These are phyloP conservation scores for Muraenolepis orangiensis DNA, from an alignment of 2,797 vertebrate genomes.

Conservation along the genomic window DNA sequence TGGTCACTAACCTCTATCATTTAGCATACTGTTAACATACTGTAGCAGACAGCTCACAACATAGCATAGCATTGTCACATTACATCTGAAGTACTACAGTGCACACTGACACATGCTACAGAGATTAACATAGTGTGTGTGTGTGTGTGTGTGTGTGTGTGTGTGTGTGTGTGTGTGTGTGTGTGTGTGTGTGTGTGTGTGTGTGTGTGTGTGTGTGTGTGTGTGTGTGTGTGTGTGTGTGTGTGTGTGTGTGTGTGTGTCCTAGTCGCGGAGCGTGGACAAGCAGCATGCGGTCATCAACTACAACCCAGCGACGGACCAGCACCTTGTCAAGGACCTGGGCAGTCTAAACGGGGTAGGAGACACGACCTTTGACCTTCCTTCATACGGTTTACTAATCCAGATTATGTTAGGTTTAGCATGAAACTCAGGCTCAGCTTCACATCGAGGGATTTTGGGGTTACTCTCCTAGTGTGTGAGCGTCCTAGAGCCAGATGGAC, in stretches of 20 bases:
- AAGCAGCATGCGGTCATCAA: conserved; percentile 97
- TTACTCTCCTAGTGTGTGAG: neutral
- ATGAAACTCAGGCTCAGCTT: neutral
- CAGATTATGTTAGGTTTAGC: neutral
- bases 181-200: no score
- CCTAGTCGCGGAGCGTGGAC: conserved; percentile 93
- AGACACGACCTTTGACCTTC: conserved; percentile 3
- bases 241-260: neutral
- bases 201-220: neutral
- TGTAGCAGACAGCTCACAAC: neutral
- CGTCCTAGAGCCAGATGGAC: no score
- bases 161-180: neutral
- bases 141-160: neutral
- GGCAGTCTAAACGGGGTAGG: conserved; percentile 90
- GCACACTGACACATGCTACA: neutral
- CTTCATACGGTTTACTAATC: neutral
- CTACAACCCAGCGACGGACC: conserved; percentile 86
- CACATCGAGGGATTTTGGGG: neutral
- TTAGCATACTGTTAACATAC: neutral
- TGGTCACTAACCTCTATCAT: neutral
- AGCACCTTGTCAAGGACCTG: conserved; percentile 94
- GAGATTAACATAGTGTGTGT: neutral
- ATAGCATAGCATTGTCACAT: neutral
- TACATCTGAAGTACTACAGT: neutral
- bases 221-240: neutral